These are phyloP conservation scores for Podarcis raffonei DNA, from an alignment of 2,113 vertebrate genomes.

Conservation along the genomic window DNA sequence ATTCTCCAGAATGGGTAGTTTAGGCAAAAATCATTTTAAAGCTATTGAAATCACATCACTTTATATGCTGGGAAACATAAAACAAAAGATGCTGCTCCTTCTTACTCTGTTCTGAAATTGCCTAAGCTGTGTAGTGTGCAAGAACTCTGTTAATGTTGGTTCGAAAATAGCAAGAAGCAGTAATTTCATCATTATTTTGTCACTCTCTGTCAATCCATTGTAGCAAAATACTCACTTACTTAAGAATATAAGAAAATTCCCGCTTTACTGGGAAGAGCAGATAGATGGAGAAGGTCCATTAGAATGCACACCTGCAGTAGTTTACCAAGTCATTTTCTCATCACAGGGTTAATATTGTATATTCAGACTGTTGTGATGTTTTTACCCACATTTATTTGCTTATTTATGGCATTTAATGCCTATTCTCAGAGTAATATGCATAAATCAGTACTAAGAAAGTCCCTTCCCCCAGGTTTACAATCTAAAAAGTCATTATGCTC, in stretches of 20 bases:
- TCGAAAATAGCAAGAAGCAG: conserved; percentile 69
- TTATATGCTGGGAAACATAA: conserved; percentile 32
- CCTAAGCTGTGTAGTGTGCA: conserved; percentile 1
- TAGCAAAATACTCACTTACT: conserved; percentile 56
- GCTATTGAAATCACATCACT: neutral
- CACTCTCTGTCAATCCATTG: conserved; percentile 66
- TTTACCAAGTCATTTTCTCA: neutral
- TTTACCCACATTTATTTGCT: neutral
- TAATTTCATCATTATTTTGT: conserved; percentile 73
- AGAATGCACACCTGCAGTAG: too few species aligned
- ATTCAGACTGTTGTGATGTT: neutral
- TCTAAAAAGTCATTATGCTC: too few species aligned
- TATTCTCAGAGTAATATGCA: too few species aligned
- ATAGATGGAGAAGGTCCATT: neutral
- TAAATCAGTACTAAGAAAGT: too few species aligned
- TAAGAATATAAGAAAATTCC: neutral
- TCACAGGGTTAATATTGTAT: neutral
- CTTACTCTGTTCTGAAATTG: conserved; percentile 24
- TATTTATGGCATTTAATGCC: too few species aligned
- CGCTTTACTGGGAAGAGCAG: neutral
- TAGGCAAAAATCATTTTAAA: neutral
- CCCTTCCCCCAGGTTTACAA: too few species aligned
- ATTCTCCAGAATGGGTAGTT: neutral
- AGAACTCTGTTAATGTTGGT: conserved; percentile 57
- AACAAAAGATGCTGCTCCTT: conserved; percentile 18